Base-by-base conservation (phyloP, 2,888 invertebrate species). In the Rhingia rostrata region DNA sequence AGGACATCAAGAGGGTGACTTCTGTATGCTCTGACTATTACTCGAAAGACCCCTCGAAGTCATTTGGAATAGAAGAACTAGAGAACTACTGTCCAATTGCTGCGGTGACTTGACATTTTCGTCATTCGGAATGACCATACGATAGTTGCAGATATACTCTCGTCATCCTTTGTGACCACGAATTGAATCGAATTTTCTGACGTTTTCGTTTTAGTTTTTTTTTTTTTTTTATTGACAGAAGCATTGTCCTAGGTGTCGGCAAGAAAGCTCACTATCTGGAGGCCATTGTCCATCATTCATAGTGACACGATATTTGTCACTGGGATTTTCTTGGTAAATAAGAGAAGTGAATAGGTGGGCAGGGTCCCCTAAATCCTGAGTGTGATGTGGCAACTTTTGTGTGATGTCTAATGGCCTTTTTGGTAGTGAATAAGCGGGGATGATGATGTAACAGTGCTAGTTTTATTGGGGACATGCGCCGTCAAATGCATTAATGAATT, bases 261-360 rank as follows among this genome's bases (percentile, higher is more conserved):
- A 61, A 9, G 12, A 47, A 10, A 47, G 37, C 37, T 45, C 45
- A 32, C 41, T 51, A 32, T 37, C 72, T 53, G 54, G 35, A 61
- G 77, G 51, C 67, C 61, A 61, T 69, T 77, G 45, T 2, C 77
- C 77, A 67, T 77, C 77, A 77, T 61, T 77, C 77, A 77, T 69
- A 67, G 67, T 77, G 77, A 77, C 77, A 69, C 77, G 61, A 67
- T 77, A 77, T 77, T 77, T 77, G 77, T 77, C 77, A 77, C 61
- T 67, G 45, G 67, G 77, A 77, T 77, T 67, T 77, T 67, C 67
- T 60, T 37, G 60, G 60, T 77, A 69, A 77, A 77, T 77, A 53
- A 67, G 54, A 47, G 54, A 75, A 43, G 37, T 58, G 22, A 43
- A 6, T 12, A 45, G 6, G 41, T 33, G 51, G 22, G 1, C 1